phyloP scores from a whole-genome alignment of 2,113 vertebrate genomes.

The Lontra canadensis region DNA sequence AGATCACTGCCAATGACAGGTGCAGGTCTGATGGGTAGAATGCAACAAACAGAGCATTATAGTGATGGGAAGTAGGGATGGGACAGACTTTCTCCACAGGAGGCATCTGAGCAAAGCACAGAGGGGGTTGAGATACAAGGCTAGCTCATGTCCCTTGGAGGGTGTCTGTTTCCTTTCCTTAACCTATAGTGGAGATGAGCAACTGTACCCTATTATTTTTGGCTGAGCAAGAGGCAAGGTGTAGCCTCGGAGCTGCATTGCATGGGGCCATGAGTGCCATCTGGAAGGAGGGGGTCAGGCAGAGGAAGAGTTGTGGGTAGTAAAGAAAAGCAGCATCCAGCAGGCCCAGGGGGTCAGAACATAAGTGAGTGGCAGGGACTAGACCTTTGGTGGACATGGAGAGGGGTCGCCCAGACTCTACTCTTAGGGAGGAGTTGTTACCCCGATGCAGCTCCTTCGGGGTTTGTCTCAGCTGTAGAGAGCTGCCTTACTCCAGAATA shows the following conservation, averaged over 20 bases:
- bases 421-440: not conserved
- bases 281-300: not conserved
- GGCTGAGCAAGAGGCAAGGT: not conserved
- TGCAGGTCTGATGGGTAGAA: rapidly evolving
- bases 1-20: rapidly evolving
- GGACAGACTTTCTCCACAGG: not conserved
- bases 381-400: not conserved
- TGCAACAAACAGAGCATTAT: not conserved
- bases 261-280: rapidly evolving
- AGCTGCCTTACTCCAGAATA: not conserved
- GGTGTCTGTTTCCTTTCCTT: not conserved
- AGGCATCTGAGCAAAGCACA: not conserved
- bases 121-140: rapidly evolving
- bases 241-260: not conserved
- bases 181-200: too few species aligned
- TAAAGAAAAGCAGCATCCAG: not conserved
- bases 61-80: not conserved
- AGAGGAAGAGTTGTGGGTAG: not conserved
- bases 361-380: not conserved
- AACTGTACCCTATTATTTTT: not conserved
- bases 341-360: not conserved
- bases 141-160: too few species aligned
- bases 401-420: not conserved
- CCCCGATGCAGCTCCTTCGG: too few species aligned
- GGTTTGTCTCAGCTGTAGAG: not conserved